Conservation (phyloP, 2,113 vertebrate genomes). For the Cyprinodon variegatus region DNA sequence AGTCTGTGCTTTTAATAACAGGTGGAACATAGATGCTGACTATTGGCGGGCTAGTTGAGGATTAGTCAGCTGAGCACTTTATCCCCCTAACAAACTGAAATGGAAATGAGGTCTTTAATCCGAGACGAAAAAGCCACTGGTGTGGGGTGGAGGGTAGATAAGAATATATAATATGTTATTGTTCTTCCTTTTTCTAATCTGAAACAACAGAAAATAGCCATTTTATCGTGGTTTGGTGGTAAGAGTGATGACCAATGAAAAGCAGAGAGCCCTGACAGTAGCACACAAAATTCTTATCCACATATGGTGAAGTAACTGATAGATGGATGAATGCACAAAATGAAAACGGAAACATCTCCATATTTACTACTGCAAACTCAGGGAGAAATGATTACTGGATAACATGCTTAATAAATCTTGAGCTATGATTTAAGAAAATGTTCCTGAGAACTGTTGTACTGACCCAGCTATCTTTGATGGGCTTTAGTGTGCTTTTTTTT, state of each 20-base stretch:
- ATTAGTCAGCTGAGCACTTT: slow-evolving; percentile 68
- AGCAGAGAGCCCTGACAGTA: slow-evolving; percentile 22
- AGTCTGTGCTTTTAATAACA: slow-evolving; percentile 51
- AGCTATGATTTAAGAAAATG: slow-evolving; percentile 19
- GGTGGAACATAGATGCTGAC: slow-evolving; percentile 59
- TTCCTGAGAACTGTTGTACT: slow-evolving; percentile 1
- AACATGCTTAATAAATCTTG: slow-evolving; percentile 29
- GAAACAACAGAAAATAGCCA: background rate
- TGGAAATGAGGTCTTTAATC: slow-evolving; percentile 70
- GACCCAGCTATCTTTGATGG: slow-evolving; percentile 7
- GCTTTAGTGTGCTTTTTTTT: slow-evolving; percentile 29
- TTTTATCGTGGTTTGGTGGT: background rate
- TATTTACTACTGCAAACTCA: slow-evolving; percentile 15
- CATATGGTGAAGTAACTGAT: slow-evolving; percentile 11
- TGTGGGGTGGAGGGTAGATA: slow-evolving; percentile 19
- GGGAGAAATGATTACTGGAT: background rate
- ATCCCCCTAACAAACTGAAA: slow-evolving; percentile 62
- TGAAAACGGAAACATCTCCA: slow-evolving; percentile 24
- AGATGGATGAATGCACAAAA: background rate
- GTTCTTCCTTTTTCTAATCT: slow-evolving; percentile 38
- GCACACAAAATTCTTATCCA: slow-evolving; percentile 20
- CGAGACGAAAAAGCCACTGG: slow-evolving; percentile 37
- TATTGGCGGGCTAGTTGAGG: slow-evolving; percentile 68
- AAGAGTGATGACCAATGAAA: background rate
- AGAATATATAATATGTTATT: slow-evolving; percentile 43